Evolutionary conservation across 2,888 invertebrate species (phyloP).

Genomic region (Papilio protenor): DNA sequence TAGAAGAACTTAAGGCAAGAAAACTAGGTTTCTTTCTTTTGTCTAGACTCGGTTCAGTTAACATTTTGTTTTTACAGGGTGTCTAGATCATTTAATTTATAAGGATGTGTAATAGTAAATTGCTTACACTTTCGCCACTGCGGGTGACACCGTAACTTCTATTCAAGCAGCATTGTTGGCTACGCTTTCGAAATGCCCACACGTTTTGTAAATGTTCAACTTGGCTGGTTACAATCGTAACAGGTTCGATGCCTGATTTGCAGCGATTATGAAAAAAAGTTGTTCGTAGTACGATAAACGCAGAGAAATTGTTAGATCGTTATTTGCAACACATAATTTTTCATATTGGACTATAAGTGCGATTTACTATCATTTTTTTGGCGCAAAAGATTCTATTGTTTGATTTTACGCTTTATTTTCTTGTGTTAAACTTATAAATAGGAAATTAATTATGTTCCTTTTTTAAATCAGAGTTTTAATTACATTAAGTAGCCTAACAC

Average conservation of each 20-base stretch:
- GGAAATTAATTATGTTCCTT: background rate
- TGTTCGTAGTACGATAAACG: conserved; percentile 14
- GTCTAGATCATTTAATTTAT: background rate
- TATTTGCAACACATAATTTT: background rate
- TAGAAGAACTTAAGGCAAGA: background rate
- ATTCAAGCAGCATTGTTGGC: conserved; percentile 39
- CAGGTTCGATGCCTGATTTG: conserved; percentile 42
- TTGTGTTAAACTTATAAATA: background rate
- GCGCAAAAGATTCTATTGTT: background rate
- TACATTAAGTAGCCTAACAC: background rate
- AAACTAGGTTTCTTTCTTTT: background rate
- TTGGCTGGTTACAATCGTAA: conserved; percentile 38
- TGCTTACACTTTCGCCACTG: conserved; percentile 33
- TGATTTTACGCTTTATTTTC: background rate
- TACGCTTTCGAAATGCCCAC: conserved; percentile 42
- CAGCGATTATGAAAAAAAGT: conserved; percentile 33
- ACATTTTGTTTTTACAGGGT: background rate
- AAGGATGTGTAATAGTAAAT: conserved; percentile 32
- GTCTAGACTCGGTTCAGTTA: background rate
- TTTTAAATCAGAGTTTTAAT: background rate
- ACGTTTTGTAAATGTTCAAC: conserved; percentile 40
- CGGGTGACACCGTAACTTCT: conserved; percentile 40
- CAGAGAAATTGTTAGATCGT: conserved; percentile 14
- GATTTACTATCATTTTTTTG: background rate
- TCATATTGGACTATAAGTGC: background rate